Conservation (phyloP, 2,888 invertebrate genomes). For the Crocallis elinguaria region DNA sequence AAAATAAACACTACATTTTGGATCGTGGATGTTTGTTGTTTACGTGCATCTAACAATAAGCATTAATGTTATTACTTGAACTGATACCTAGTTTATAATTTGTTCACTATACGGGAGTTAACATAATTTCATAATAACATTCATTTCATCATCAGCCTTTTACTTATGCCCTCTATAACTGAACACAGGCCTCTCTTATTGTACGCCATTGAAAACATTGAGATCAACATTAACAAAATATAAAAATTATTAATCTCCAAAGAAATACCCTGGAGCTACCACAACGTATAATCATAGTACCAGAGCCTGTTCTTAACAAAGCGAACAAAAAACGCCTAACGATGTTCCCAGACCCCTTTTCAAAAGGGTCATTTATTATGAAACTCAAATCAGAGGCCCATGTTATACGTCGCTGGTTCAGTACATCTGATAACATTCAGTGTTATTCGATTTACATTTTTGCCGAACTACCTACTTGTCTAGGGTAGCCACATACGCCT, state of each 20-base stretch:
- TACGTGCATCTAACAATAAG: too few relatives aligned
- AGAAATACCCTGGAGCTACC: constrained; percentile 4
- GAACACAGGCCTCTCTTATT: too few relatives aligned
- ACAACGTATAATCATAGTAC: constrained; percentile 9
- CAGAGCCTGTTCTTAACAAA: constrained; percentile 8
- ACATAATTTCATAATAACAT: too few relatives aligned
- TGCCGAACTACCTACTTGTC: constrained; percentile 48
- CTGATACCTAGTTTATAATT: too few relatives aligned
- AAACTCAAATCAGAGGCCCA: constrained; percentile 38
- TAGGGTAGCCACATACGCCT: constrained; percentile 23
- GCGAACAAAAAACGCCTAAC: constrained; percentile 28
- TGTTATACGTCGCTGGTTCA: constrained; percentile 53
- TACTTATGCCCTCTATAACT: too few relatives aligned
- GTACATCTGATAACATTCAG: constrained; percentile 62
- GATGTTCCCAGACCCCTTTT: constrained; percentile 20
- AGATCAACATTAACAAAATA: background rate
- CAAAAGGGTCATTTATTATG: constrained; percentile 37
- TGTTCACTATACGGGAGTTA: too few relatives aligned
- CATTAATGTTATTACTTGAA: too few relatives aligned
- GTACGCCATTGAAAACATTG: background rate
- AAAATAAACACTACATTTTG: too few relatives aligned
- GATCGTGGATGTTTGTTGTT: too few relatives aligned
- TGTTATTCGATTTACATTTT: constrained; percentile 57
- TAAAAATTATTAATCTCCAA: background rate
- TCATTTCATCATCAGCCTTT: too few relatives aligned